Evolutionary conservation across 2,797 vertebrate species (phyloP).

Genomic region (Notamacropus eugenii): DNA sequence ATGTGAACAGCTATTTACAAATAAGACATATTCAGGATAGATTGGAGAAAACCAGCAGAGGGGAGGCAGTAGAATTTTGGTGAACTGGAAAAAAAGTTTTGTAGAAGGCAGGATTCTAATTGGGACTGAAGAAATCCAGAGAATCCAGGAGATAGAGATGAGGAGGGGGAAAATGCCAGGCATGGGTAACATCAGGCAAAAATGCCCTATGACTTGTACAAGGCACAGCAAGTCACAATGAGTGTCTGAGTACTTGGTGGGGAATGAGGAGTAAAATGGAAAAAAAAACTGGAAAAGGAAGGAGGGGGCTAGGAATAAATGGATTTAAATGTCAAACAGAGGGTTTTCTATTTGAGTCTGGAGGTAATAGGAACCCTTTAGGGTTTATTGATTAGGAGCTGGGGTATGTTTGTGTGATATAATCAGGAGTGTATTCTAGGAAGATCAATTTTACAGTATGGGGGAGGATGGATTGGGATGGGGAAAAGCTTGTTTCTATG

Average conservation of each 20-base stretch:
- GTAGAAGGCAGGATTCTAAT: not conserved
- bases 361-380: not conserved
- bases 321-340: not conserved
- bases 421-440: not conserved
- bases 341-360: not conserved
- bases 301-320: not conserved
- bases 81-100: not conserved
- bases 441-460: not conserved
- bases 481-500: not conserved
- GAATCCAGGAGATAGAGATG: not conserved
- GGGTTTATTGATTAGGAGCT: not conserved
- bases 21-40: not conserved
- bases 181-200: not conserved
- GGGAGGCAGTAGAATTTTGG: not conserved
- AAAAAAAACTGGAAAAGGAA: not conserved
- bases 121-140: not conserved
- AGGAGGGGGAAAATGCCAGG: not conserved
- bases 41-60: not conserved
- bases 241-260: not conserved
- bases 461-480: not conserved
- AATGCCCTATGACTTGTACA: not conserved
- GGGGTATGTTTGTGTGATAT: not conserved
- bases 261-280: not conserved
- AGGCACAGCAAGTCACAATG: not conserved
- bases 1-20: not conserved